Base-by-base conservation (phyloP, 2,888 invertebrate genomes). In the Coleophora deauratella region DNA sequence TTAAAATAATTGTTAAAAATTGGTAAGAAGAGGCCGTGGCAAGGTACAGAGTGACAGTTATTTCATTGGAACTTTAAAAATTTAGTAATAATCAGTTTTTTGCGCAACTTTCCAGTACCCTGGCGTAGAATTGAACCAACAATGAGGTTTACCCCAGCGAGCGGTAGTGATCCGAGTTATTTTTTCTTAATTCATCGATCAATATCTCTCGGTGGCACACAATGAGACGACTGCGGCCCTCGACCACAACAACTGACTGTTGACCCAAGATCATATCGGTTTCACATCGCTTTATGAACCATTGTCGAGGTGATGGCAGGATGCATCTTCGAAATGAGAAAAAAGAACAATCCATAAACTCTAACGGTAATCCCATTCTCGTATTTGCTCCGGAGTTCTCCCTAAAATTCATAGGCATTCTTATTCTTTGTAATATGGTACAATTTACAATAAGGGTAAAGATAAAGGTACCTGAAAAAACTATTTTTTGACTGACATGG, bases 211-310 rank as follows among this genome's bases (percentile, higher is more conserved):
- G 52, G 49, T 57, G 44, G 51, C 45, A 59, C 64, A 75, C 72
- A 76, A 72, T 69, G 62, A 57, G 49, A 45, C 54, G 52, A 51
- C 44, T 43, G 44, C 41, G 46, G 48, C 40, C 49, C 49, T 47
- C 55, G 55, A 66, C 73, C 72, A 72, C 73, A 67, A 69, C 67
- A 71, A 62, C 60, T 62, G 66, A 69, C 71, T 73, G 70, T 74
- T 74, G 74, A 71, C 68, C 69, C 60, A 59, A 72, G 73, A 75
- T 74, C 64, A 59, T 78, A 80, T 79, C 79, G 68, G 59, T 72
- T 72, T 60, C 69, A 66, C 48, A 51, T 65, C 66, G 66, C 70
- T 72, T 66, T 71, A 69, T 67, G 63, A 59, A 57, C 62, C 59
- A 75, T 77, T 75, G 76, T 77, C 54, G 48, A 45, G 47, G 40